Evolutionary conservation across 2,888 invertebrate species (phyloP).

Genomic region (Phymatocera aterrima): DNA sequence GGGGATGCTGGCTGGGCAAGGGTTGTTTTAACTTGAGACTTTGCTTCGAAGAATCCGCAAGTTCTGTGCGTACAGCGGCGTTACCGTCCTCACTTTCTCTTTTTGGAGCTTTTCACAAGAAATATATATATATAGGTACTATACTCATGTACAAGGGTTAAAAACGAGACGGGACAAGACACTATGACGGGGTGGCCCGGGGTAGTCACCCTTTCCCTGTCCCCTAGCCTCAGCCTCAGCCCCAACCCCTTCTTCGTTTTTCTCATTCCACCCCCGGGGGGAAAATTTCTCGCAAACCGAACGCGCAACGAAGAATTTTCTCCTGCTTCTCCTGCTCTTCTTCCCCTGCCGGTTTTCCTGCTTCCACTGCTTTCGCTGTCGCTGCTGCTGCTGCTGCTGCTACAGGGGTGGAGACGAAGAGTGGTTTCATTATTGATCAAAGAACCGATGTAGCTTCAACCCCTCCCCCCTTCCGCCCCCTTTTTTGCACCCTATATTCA

Average conservation of each 20-base stretch:
- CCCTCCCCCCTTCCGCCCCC: no score
- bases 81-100: no score
- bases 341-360: neutral
- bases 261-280: no score
- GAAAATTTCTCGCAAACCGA: neutral
- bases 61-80: neutral
- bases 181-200: slow-evolving; percentile 27
- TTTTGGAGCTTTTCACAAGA: neutral
- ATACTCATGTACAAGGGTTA: slow-evolving; percentile 20
- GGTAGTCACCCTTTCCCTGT: neutral
- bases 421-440: slow-evolving; percentile 68
- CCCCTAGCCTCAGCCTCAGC: neutral
- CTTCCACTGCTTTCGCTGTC: neutral
- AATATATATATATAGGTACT: neutral
- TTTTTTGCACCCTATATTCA: neutral
- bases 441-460: slow-evolving; percentile 53
- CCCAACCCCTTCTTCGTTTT: no score
- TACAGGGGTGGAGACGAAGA: slow-evolving; percentile 36
- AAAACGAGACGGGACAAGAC: slow-evolving; percentile 24
- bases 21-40: slow-evolving; percentile 41
- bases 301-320: neutral
- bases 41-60: neutral
- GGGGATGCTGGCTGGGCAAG: neutral
- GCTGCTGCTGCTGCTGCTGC: neutral
- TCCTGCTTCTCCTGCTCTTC: neutral